These are phyloP conservation scores for Galagoides demidoff DNA, from an alignment of 2,797 vertebrate species.

Conservation along the genomic window DNA sequence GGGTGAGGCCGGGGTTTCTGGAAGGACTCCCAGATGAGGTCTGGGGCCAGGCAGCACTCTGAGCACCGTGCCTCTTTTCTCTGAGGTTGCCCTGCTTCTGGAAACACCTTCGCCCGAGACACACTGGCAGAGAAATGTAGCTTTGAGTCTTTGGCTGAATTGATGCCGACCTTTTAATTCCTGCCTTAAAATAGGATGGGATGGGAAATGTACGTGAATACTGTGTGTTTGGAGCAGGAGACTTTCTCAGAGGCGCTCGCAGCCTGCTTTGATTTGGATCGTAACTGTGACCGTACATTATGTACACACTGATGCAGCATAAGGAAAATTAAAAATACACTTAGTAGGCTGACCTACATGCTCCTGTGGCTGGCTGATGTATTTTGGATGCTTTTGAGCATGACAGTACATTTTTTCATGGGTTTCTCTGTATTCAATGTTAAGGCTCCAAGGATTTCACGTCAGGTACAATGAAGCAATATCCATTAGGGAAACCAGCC, in stretches of 20 bases:
- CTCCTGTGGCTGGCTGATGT: neutral
- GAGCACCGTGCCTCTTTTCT: neutral
- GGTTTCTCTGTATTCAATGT: neutral
- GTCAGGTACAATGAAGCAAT: neutral
- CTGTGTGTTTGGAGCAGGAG: neutral
- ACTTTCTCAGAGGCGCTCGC: constrained; percentile 47
- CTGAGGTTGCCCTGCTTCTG: neutral
- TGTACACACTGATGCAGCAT: neutral
- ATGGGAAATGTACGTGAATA: neutral
- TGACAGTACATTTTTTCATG: neutral
- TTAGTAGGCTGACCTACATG: neutral
- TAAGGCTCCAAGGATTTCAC: constrained; percentile 3
- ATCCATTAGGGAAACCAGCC: neutral
- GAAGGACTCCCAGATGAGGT: constrained; percentile 52
- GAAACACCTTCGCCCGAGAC: neutral
- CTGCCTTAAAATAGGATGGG: neutral
- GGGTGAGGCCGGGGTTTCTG: constrained; percentile 30
- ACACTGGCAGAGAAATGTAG: neutral
- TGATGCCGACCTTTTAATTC: constrained; percentile 1
- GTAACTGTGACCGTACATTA: neutral
- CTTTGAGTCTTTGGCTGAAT: neutral
- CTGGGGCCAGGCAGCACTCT: neutral
- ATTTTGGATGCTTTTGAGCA: constrained; percentile 22
- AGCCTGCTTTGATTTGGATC: constrained; percentile 30
- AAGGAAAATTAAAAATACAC: constrained; percentile 15